Percentiles rank a stretch among this genome's conserved stretches.
These are phyloP conservation scores for Holothuria leucospilota DNA, from an alignment of 53 echinoderm and acorn worm genomes.

Conservation along the genomic window DNA sequence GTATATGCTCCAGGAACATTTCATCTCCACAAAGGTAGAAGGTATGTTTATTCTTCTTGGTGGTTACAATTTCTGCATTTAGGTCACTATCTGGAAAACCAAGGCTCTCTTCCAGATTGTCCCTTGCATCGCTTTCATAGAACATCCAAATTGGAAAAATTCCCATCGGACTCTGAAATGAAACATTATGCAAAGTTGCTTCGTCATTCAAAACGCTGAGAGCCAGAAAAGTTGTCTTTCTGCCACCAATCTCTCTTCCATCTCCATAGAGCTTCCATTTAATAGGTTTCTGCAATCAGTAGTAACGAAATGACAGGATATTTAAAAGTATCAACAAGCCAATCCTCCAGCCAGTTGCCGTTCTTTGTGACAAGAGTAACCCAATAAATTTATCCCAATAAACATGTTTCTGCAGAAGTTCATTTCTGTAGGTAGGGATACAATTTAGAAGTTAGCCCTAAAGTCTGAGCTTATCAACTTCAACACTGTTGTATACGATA, in stretches of 20 bases:
- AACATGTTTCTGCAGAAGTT: constrained; percentile 13
- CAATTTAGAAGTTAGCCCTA: constrained; percentile 57
- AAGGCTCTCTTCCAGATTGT: constrained; percentile 74
- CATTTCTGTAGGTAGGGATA: constrained; percentile 44
- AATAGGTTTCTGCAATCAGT: constrained; percentile 5
- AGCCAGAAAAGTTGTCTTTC: constrained; percentile 56
- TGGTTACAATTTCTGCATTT: no score
- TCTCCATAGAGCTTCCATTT: constrained; percentile 54
- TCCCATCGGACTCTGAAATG: constrained; percentile 22
- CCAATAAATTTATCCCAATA: constrained; percentile 57
- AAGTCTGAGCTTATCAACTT: no score
- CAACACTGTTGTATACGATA: no score
- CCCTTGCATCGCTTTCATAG: constrained; percentile 75
- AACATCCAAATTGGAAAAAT: constrained; percentile 70
- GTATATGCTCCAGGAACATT: no score
- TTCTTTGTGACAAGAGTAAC: constrained; percentile 54
- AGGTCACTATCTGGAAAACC: constrained; percentile 24
- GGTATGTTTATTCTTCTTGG: no score
- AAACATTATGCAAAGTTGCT: background rate
- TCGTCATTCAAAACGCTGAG: constrained; percentile 55
- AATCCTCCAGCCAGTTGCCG: constrained; percentile 69
- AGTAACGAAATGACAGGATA: constrained; percentile 60
- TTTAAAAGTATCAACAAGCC: constrained; percentile 56
- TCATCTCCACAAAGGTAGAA: no score
- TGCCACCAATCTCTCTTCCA: constrained; percentile 68